Base-by-base conservation (phyloP, 2,113 vertebrate genomes). In the Egretta garzetta region DNA sequence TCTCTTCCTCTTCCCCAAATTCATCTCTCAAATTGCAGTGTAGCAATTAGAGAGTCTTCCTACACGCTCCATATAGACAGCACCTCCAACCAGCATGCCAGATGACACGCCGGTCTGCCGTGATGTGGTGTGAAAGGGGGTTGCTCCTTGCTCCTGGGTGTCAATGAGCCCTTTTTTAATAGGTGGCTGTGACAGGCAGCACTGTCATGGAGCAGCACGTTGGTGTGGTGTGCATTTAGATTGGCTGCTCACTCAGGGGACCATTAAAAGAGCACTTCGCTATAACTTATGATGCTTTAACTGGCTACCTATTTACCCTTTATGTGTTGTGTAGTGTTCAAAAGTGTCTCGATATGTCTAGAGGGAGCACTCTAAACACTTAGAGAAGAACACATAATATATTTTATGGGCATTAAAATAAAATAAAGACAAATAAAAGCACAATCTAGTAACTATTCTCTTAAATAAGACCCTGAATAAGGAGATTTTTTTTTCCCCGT, bases 291-390 rank as follows among this genome's bases (percentile, higher is more conserved):
- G 90, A 72, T 86, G 73, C 76, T 89, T 93, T 96, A 96, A 97
- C 92, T 79, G 85, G 79, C 77, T 96, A 89, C 88, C 80, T 95
- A 92, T 95, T 96, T 96, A 93, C 86, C 91, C 91, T 96, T 95
- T 87, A 95, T 84, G 83, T 27, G 63, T 92, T 86, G 75, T 63
- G 86, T 23, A 88, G 86, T 53, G 64, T 30, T 96, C 77, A 41
- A 15, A 93, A 95, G 80, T 85, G 59, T 74, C 80, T 90, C 22
- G 2, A 70, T 94, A 73, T 21, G 67, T 88, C 93, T 89, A 80
- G 74, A 93, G 90, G 82, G 94, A 96, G 52, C 62, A 87, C 55
- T 97, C 79, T 58, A 95, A 94, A 89, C 74, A 70, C 80, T 95
- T 96, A 87, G 28, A 96, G 62, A 49, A 94, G 62, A n/a, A 55